Percentiles rank a stretch among this genome's conserved stretches.
Evolutionary conservation across 37 sponge, comb jelly and placozoan species (phyloP).

Genomic region (Theonella swinhoei): DNA sequence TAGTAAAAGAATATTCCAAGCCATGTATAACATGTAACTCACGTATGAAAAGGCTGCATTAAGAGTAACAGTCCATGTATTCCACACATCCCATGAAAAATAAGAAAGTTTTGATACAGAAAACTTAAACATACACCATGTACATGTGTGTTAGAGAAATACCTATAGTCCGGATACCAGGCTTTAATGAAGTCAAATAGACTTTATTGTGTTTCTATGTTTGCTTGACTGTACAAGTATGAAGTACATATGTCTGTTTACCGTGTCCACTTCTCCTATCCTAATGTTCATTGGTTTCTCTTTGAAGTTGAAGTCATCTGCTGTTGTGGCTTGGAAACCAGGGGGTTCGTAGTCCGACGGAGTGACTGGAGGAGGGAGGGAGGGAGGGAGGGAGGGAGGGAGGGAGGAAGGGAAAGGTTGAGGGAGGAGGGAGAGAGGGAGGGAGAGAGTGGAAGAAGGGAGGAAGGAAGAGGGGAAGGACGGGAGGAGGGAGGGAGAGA

Average conservation of each 20-base stretch:
- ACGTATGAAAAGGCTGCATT: constrained; percentile 36
- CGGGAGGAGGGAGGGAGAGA: too few species aligned
- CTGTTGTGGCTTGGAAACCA: constrained; percentile 60
- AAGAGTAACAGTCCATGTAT: too few species aligned
- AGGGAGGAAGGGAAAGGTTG: too few species aligned
- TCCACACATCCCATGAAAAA: too few species aligned
- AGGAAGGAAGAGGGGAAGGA: too few species aligned
- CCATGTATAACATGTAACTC: constrained; percentile 9
- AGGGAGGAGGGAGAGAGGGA: too few species aligned
- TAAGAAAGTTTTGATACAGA: too few species aligned
- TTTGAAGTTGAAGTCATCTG: constrained; percentile 61
- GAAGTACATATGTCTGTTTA: too few species aligned
- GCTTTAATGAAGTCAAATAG: not conserved
- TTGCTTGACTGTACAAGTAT: too few species aligned
- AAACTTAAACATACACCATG: too few species aligned
- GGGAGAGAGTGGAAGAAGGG: too few species aligned
- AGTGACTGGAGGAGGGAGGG: constrained; percentile 53
- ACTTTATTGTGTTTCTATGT: not conserved
- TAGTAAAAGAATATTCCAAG: too few species aligned
- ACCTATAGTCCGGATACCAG: constrained; percentile 1
- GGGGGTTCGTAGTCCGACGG: constrained; percentile 89
- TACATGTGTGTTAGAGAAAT: not conserved
- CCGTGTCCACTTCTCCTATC: constrained; percentile 78
- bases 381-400: not conserved
- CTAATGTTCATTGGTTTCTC: constrained; percentile 63